Percentiles rank a stretch among this genome's conserved stretches.
Evolutionary conservation across 2,113 vertebrate genomes (phyloP).

Genomic region (Bostrychus sinensis): DNA sequence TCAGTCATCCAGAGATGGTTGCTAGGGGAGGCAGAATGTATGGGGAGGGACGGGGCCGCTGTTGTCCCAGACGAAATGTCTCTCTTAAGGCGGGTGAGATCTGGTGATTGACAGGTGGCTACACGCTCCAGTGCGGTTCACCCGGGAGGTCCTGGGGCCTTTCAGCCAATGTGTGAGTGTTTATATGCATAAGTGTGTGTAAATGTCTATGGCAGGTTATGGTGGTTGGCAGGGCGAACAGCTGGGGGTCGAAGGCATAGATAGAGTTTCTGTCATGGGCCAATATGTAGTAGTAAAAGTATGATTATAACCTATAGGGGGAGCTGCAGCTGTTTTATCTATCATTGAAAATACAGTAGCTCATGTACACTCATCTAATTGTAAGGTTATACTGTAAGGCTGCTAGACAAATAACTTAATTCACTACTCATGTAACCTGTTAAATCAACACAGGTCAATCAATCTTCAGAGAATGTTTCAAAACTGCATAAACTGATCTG

Average conservation of each 20-base stretch:
- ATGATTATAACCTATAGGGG: conserved; percentile 60
- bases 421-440: too few species aligned
- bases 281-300: conserved; percentile 11
- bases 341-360: too few species aligned
- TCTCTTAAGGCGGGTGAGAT: conserved; percentile 74
- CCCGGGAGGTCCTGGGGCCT: conserved; percentile 69
- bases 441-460: too few species aligned
- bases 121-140: conserved; percentile 75
- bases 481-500: too few species aligned
- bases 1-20: conserved; percentile 70
- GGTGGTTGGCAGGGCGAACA: conserved; percentile 32
- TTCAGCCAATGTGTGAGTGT: conserved; percentile 39
- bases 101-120: conserved; percentile 80
- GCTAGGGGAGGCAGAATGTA: conserved; percentile 77
- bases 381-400: too few species aligned
- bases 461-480: too few species aligned
- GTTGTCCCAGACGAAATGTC: conserved; percentile 78
- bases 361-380: too few species aligned
- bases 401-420: too few species aligned
- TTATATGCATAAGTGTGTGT: conserved; percentile 35
- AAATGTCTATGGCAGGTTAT: conserved; percentile 19
- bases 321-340: conserved; percentile 48
- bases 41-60: conserved; percentile 72
- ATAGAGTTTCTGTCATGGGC: conserved; percentile 10
- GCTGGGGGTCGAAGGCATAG: neutral